Evolutionary conservation across 2,888 invertebrate species (phyloP).

Genomic region (Noctua janthina): DNA sequence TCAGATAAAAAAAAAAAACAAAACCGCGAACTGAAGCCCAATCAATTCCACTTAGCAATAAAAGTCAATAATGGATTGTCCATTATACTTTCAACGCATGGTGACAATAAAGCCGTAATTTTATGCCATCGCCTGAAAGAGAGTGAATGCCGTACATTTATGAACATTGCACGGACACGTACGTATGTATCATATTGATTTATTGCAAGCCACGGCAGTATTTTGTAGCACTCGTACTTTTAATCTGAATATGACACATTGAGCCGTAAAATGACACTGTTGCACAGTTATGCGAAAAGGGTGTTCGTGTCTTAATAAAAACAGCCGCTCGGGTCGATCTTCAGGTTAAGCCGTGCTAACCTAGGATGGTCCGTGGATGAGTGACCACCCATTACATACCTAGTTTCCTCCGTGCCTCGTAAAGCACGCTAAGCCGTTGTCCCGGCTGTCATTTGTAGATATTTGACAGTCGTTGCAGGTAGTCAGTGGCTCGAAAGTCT

Average conservation of each 20-base stretch:
- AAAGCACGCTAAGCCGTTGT: too few species aligned
- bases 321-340: too few species aligned
- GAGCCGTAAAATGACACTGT: neutral
- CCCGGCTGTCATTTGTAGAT: too few species aligned
- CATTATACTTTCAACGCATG: constrained; percentile 32
- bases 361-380: too few species aligned
- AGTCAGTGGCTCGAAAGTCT: too few species aligned
- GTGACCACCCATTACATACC: too few species aligned
- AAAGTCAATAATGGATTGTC: constrained; percentile 30
- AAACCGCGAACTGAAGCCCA: neutral
- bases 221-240: neutral
- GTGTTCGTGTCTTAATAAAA: too few species aligned
- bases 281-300: neutral
- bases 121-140: constrained; percentile 65
- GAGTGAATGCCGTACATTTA: constrained; percentile 63
- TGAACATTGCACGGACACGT: constrained; percentile 12
- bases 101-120: constrained; percentile 66
- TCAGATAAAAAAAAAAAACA: neutral
- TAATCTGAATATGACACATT: neutral
- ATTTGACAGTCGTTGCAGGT: too few species aligned
- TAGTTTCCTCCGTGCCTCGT: too few species aligned
- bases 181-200: constrained; percentile 55
- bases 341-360: too few species aligned
- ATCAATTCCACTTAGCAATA: constrained; percentile 12
- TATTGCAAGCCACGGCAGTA: constrained; percentile 33